phyloP scores from a whole-genome alignment of 2,888 invertebrate genomes.

The Papilio elwesi region DNA sequence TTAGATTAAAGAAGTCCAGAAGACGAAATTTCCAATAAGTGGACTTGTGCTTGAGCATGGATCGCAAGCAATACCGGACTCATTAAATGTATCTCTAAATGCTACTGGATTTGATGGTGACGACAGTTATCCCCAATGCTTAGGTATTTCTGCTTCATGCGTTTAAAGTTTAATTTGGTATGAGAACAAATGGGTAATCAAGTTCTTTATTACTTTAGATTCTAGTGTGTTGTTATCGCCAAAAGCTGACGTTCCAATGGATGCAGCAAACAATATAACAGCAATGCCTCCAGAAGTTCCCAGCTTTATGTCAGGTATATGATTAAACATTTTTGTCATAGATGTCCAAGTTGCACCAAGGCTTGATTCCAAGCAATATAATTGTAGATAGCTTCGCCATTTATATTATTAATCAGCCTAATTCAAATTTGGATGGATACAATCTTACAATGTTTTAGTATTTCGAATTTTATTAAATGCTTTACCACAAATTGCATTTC shows the following conservation, averaged over 20 bases:
- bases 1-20: slow-evolving; percentile 47
- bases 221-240: slow-evolving; percentile 73
- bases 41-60: slow-evolving; percentile 67
- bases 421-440: too few relatives aligned
- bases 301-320: slow-evolving; percentile 69
- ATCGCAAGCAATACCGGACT: slow-evolving; percentile 62
- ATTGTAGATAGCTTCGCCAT: too few relatives aligned
- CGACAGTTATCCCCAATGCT: slow-evolving; percentile 63
- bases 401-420: too few relatives aligned
- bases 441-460: too few relatives aligned
- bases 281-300: slow-evolving; percentile 66
- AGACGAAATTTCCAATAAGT: slow-evolving; percentile 52
- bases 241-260: slow-evolving; percentile 64
- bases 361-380: too few relatives aligned
- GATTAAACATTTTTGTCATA: slow-evolving; percentile 2
- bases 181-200: background rate
- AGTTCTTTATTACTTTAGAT: slow-evolving; percentile 56
- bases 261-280: slow-evolving; percentile 50
- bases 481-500: too few relatives aligned
- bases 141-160: slow-evolving; percentile 15
- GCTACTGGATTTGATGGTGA: slow-evolving; percentile 68
- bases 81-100: slow-evolving; percentile 67
- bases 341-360: too few relatives aligned
- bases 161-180: background rate
- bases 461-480: too few relatives aligned